Evolutionary conservation across 2,888 invertebrate genomes (phyloP).

Genomic region (Chromoteleia sp.): DNA sequence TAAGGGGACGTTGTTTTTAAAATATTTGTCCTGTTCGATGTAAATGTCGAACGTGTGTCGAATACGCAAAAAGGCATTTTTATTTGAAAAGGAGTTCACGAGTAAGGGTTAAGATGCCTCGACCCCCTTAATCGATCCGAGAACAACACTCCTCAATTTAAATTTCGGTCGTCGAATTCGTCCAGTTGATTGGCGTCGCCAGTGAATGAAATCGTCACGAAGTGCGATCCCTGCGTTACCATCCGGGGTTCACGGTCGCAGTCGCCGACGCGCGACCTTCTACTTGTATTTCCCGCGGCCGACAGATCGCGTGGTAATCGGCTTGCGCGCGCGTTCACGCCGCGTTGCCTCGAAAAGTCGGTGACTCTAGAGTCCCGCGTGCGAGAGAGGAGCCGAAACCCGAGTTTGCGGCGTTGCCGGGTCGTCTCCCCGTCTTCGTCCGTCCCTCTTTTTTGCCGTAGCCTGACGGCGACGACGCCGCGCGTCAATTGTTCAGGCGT

Average conservation of each 20-base stretch:
- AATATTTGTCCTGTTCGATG: no score
- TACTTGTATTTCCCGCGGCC: constrained; percentile 82
- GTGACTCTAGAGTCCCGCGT: constrained; percentile 80
- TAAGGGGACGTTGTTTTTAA: no score
- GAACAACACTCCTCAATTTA: neutral
- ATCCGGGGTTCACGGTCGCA: constrained; percentile 78
- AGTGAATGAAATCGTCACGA: constrained; percentile 64
- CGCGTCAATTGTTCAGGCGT: constrained; percentile 65
- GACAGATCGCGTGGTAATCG: constrained; percentile 84
- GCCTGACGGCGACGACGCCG: constrained; percentile 56
- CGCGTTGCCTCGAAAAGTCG: constrained; percentile 84
- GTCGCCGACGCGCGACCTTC: constrained; percentile 78
- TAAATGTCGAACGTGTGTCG: no score
- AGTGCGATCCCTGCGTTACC: constrained; percentile 78
- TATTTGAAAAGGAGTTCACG: no score
- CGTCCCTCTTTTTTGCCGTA: constrained; percentile 36
- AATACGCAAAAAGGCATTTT: no score
- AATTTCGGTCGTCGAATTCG: constrained; percentile 2
- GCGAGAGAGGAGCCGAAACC: constrained; percentile 50
- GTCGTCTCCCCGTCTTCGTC: constrained; percentile 63
- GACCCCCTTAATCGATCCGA: neutral
- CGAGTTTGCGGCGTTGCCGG: constrained; percentile 79
- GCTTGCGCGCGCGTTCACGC: constrained; percentile 75
- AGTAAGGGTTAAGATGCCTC: no score
- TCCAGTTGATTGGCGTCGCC: constrained; percentile 10